Base-by-base conservation (phyloP, 2,797 vertebrate species). In the Argentina silus region DNA sequence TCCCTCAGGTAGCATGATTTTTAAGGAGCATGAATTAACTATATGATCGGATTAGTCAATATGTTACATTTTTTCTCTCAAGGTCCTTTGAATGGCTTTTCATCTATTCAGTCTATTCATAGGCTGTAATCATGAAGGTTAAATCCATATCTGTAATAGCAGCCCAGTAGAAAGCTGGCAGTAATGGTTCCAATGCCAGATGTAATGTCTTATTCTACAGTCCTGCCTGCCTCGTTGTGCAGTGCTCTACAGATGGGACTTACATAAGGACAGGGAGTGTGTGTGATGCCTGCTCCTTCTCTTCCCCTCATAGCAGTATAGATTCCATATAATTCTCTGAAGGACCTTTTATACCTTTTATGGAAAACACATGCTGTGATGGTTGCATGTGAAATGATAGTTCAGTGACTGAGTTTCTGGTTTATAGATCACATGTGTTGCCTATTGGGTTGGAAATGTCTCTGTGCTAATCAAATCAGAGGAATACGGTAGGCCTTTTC, bases 181-280 rank as follows among this genome's bases (percentile, higher is more conserved):
- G 14, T 50, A 79, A 67, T 17, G 15, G 15, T 43, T 23, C 53
- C 53, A 67, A 11, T 67, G 44, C 65, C 66, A 76, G 72, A 76
- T 17, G 15, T 80, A 43, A 63, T 62, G 70, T 62, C 47, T 75
- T 19, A 27, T 77, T 75, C 65, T 73, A 65, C 23, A 3, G 10
- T 44, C 14, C 42, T 15, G 17, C 64, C 51, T 27, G 23, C 73
- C 45, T 65, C 72, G 50, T 74, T 62, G 36, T 19, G 19, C 8
- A 76, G 61, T 74, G 53, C 76, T 66, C 14, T 55, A 17, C 6
- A 76, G 43, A 68, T 70, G 23, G 21, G 42, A 74, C 59, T 62
- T 70, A 61, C 23, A 15, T 67, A 64, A 69, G 60, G 43, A 4
- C 7, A 19, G 55, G n/a, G 44, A 53, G 56, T 42, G 11, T 8